These are phyloP conservation scores for Chondrilla cf. caribensis DNA, from an alignment of 37 sponge, comb jelly and placozoan species.

Conservation along the genomic window DNA sequence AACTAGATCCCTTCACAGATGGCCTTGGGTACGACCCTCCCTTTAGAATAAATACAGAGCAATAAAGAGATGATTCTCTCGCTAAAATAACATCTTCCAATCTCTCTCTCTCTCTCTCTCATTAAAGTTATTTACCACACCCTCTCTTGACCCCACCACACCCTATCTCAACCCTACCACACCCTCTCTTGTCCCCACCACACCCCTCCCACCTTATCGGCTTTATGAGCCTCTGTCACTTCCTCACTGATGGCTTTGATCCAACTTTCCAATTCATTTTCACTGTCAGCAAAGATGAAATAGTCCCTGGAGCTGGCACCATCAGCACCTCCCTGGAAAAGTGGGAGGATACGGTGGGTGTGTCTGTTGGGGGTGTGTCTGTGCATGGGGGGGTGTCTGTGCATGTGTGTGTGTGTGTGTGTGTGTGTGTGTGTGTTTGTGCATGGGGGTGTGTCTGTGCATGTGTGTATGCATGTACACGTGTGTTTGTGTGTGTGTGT, in stretches of 20 bases:
- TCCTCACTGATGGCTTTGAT: constrained; percentile 19
- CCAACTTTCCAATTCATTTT: constrained; percentile 63
- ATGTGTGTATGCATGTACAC: no score
- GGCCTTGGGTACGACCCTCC: neutral
- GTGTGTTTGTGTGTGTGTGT: no score
- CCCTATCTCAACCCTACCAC: neutral
- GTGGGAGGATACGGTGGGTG: neutral
- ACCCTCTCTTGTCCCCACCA: no score
- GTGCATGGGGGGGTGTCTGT: neutral
- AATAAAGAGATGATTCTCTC: neutral
- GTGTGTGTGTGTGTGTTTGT: neutral
- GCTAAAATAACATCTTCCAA: no score
- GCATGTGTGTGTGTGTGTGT: constrained; percentile 1
- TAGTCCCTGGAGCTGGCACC: constrained; percentile 46
- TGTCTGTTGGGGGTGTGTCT: no score
- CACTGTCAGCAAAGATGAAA: constrained; percentile 59
- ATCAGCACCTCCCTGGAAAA: neutral
- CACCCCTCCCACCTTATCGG: neutral
- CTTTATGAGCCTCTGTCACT: neutral
- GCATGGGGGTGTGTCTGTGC: no score
- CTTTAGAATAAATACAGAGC: neutral
- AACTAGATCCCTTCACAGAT: no score
- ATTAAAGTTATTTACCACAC: no score
- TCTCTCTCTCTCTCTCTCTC: no score
- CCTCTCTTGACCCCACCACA: no score